Conservation (phyloP, 2,888 invertebrate species). For the Poecilus cupreus region DNA sequence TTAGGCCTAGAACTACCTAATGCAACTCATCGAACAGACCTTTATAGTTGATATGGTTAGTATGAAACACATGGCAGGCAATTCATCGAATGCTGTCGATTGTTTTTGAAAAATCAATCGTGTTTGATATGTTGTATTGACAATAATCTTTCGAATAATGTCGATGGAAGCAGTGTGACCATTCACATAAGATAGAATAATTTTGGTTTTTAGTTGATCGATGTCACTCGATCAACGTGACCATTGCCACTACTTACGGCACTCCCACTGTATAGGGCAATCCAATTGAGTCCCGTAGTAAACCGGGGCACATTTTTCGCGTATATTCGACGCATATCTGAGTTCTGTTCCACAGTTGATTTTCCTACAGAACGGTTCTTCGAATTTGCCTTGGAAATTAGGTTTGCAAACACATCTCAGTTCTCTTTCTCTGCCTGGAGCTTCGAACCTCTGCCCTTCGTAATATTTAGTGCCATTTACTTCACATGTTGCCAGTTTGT, state of each 20-base stretch:
- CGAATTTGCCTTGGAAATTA: constrained; percentile 62
- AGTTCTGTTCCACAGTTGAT: constrained; percentile 60
- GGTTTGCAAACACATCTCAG: constrained; percentile 62
- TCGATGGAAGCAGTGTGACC: too few relatives aligned
- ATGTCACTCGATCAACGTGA: too few relatives aligned
- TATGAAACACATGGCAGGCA: too few relatives aligned
- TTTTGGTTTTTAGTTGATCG: too few relatives aligned
- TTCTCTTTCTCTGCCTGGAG: constrained; percentile 55
- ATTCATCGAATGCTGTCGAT: too few relatives aligned
- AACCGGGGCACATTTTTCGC: constrained; percentile 62
- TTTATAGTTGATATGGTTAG: too few relatives aligned
- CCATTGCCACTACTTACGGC: constrained; percentile 64
- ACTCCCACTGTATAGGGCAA: constrained; percentile 62
- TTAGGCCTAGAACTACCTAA: too few relatives aligned
- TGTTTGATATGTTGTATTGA: too few relatives aligned
- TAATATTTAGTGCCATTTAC: constrained; percentile 32
- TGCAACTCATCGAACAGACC: too few relatives aligned
- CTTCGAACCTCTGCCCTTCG: constrained; percentile 61
- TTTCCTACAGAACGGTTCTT: constrained; percentile 62
- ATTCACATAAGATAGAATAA: too few relatives aligned
- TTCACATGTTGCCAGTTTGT: constrained; percentile 17
- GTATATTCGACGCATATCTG: constrained; percentile 52
- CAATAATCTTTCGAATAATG: too few relatives aligned
- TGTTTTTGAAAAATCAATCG: too few relatives aligned
- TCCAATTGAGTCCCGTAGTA: constrained; percentile 57